phyloP scores from a whole-genome alignment of 2,888 invertebrate species.

The Agapostemon virescens region DNA sequence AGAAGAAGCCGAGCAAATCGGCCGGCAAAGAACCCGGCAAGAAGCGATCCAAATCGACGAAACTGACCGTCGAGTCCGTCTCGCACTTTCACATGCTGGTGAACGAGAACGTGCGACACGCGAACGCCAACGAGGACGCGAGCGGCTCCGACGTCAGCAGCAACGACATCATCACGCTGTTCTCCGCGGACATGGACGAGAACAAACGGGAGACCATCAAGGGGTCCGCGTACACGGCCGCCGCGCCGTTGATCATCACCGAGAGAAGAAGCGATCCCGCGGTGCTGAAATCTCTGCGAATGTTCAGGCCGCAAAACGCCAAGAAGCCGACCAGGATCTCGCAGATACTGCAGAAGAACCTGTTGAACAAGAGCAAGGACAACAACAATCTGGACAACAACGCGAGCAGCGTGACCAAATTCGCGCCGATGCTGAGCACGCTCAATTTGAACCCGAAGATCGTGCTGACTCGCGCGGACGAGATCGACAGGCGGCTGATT shows the following conservation, averaged over 20 bases:
- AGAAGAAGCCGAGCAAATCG: constrained; percentile 66
- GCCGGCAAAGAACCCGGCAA: constrained; percentile 60
- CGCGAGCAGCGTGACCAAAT: constrained; percentile 69
- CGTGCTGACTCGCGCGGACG: constrained; percentile 78
- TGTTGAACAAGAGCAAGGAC: constrained; percentile 69
- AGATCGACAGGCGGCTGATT: constrained; percentile 71
- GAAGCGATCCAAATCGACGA: constrained; percentile 78
- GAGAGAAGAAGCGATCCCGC: constrained; percentile 81
- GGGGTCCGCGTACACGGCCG: constrained; percentile 76
- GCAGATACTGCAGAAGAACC: constrained; percentile 72
- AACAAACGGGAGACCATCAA: constrained; percentile 78
- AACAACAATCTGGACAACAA: constrained; percentile 67
- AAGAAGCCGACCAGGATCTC: constrained; percentile 72
- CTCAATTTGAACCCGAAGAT: constrained; percentile 80
- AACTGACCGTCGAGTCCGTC: constrained; percentile 79
- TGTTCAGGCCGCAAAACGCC: constrained; percentile 81
- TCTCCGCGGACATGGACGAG: constrained; percentile 78
- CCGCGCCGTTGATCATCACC: constrained; percentile 76
- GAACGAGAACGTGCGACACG: constrained; percentile 74
- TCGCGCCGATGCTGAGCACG: constrained; percentile 79
- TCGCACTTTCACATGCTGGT: constrained; percentile 78
- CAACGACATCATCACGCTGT: constrained; percentile 77
- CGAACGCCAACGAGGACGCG: constrained; percentile 69
- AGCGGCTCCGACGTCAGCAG: constrained; percentile 76
- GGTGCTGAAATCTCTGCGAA: constrained; percentile 81